phyloP scores from a whole-genome alignment of 2,113 vertebrate species.

The Panthera leo region DNA sequence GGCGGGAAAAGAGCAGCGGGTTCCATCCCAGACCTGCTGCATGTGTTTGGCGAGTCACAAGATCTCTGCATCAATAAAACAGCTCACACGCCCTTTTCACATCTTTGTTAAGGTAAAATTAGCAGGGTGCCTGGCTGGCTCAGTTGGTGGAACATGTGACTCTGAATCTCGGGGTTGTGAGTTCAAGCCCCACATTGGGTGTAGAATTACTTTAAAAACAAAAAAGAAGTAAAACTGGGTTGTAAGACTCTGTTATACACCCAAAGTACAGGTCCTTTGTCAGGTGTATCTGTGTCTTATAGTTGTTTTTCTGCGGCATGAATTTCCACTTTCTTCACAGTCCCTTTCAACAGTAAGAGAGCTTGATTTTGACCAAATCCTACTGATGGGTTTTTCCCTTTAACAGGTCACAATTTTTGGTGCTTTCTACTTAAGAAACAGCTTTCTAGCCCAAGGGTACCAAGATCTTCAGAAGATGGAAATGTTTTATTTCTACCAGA shows the following conservation, averaged over 20 bases:
- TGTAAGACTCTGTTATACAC: background rate
- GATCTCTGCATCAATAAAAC: background rate
- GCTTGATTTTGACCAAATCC: background rate
- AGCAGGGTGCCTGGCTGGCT: background rate
- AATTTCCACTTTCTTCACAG: background rate
- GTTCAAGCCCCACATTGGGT: background rate
- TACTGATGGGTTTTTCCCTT: background rate
- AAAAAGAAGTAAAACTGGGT: background rate
- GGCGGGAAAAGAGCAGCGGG: accelerated
- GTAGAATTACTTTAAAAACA: background rate
- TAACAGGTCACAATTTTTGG: background rate
- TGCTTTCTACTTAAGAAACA: background rate
- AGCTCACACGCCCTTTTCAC: background rate
- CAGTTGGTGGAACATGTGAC: background rate
- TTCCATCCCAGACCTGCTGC: background rate
- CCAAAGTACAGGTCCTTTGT: background rate
- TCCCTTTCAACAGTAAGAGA: background rate
- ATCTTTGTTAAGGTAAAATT: background rate
- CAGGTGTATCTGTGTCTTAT: background rate
- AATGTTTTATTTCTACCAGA: background rate
- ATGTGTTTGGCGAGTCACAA: background rate
- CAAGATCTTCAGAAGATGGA: background rate
- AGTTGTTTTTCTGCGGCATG: background rate
- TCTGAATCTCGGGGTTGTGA: background rate
- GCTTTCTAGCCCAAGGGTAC: background rate